Evolutionary conservation across 2,888 invertebrate species (phyloP).

Genomic region (Drosophila setosimentum): DNA sequence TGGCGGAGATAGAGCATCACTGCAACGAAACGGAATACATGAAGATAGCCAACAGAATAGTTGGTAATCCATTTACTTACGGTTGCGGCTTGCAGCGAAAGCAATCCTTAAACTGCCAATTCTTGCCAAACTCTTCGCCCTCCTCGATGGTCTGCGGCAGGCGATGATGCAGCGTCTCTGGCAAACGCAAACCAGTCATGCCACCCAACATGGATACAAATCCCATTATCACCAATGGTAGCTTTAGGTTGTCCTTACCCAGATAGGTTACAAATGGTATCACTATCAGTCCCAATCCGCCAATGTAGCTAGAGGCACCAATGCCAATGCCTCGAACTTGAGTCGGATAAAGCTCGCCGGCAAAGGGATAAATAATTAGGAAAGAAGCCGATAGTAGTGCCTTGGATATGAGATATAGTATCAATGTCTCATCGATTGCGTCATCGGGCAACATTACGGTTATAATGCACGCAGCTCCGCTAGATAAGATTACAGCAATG

Average conservation of each 20-base stretch:
- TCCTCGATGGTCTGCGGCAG: constrained; percentile 95
- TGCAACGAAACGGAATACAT: constrained; percentile 2
- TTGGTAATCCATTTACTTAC: constrained; percentile 84
- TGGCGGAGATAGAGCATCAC: constrained; percentile 81
- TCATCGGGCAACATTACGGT: constrained; percentile 93
- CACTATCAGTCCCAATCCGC: constrained; percentile 93
- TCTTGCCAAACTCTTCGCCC: constrained; percentile 94
- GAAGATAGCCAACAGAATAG: neutral
- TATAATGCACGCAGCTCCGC: constrained; percentile 93
- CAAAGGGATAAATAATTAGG: constrained; percentile 96
- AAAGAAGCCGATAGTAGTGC: constrained; percentile 96
- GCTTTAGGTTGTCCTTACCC: constrained; percentile 93
- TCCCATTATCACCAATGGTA: constrained; percentile 94
- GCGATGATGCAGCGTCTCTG: constrained; percentile 93
- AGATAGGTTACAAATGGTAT: constrained; percentile 96
- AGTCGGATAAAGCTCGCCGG: constrained; percentile 96
- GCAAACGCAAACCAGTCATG: constrained; percentile 91
- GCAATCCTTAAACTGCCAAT: constrained; percentile 92
- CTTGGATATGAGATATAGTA: constrained; percentile 93
- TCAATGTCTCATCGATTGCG: constrained; percentile 90
- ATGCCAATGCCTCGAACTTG: constrained; percentile 95
- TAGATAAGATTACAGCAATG: constrained; percentile 71
- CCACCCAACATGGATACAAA: constrained; percentile 93
- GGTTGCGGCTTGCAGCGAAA: constrained; percentile 89
- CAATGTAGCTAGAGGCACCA: constrained; percentile 95